Evolutionary conservation across 1,140 invertebrate genomes (phyloP), one percentile per base, ranked within the genome.

Genomic region (Centruroides sculpturatus): DNA sequence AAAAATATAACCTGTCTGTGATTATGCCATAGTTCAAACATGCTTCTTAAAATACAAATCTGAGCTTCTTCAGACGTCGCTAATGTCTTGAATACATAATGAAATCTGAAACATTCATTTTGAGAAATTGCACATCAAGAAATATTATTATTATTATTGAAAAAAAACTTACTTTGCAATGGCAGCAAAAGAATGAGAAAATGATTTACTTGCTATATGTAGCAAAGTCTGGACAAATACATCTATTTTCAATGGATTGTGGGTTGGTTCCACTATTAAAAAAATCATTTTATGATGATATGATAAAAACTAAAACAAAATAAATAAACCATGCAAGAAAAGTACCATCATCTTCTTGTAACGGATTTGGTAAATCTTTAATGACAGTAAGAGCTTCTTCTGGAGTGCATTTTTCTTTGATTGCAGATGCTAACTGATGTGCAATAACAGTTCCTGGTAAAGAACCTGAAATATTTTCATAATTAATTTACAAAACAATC

Each of bases 111-210:
- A 68, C 46, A 60, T 53, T 12, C 49, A 59, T 59, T 59, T 8
- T 58, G 5, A 12, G 55, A 51, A 61, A 36, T 61, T 23, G n/a
- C 23, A 23, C 23, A 23, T 23, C 23, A 23, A 23, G 23, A 23
- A 23, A 23, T 41, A 1, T 41, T 41, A 41, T 6, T 41, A 41
- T 41, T 6, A 41, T 41, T 41, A 41, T 41, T 41, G 3, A 0
- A 41, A 41, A 6, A 41, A 41, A 41, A 69, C 70, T 71, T 71
- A 81, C 79, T 98, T 98, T 23, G 90, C 90, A 68, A 99, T 89
- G 48, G 92, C 94, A 12, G 95, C 90, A 76, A 98, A 98, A 67
- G 91, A 92, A 72, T 99, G 96, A 65, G 92, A 96, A 70, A 98
- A 95, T 69, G 92, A 97, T 77, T 98, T 98, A 3, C 86, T 89